Evolutionary conservation across 2,797 vertebrate genomes (phyloP).

Genomic region (Argyrosomus regius): DNA sequence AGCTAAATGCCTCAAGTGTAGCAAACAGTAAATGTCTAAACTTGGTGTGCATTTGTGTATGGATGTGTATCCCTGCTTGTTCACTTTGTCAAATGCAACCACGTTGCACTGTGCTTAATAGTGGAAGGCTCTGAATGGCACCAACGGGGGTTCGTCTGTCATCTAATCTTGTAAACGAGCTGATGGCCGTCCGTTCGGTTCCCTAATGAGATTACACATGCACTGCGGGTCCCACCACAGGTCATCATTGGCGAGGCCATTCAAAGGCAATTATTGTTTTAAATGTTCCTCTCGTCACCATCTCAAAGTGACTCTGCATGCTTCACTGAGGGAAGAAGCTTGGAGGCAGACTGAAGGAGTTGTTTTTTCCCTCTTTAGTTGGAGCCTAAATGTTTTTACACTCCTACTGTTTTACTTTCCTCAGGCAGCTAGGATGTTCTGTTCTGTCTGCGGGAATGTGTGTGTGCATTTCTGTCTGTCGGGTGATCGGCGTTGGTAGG

Average conservation of each 20-base stretch:
- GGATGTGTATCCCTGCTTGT: constrained; percentile 30
- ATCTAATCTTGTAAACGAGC: constrained; percentile 88
- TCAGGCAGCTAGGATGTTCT: constrained; percentile 33
- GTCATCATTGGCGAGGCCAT: constrained; percentile 81
- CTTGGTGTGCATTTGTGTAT: neutral
- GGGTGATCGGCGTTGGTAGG: neutral
- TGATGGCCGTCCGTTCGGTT: constrained; percentile 81
- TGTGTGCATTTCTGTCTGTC: constrained; percentile 20
- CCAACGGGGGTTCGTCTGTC: constrained; percentile 74
- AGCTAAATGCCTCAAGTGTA: neutral
- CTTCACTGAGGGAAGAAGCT: constrained; percentile 42
- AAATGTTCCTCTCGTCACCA: constrained; percentile 72
- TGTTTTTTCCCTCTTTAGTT: constrained; percentile 47
- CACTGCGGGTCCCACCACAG: constrained; percentile 83
- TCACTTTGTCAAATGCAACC: constrained; percentile 32
- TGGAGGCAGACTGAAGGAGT: constrained; percentile 38
- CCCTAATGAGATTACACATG: constrained; percentile 89
- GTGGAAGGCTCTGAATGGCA: constrained; percentile 79
- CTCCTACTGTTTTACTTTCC: constrained; percentile 55
- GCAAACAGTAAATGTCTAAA: constrained; percentile 2
- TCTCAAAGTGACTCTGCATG: constrained; percentile 52
- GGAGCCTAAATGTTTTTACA: constrained; percentile 60
- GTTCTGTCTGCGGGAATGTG: constrained; percentile 12
- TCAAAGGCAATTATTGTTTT: constrained; percentile 84
- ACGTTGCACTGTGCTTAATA: constrained; percentile 72